A percentile compares a stretch with the other conserved stretches of the same genome.
phyloP scores from a whole-genome alignment of 2,113 vertebrate species.

The Mellivora capensis region DNA sequence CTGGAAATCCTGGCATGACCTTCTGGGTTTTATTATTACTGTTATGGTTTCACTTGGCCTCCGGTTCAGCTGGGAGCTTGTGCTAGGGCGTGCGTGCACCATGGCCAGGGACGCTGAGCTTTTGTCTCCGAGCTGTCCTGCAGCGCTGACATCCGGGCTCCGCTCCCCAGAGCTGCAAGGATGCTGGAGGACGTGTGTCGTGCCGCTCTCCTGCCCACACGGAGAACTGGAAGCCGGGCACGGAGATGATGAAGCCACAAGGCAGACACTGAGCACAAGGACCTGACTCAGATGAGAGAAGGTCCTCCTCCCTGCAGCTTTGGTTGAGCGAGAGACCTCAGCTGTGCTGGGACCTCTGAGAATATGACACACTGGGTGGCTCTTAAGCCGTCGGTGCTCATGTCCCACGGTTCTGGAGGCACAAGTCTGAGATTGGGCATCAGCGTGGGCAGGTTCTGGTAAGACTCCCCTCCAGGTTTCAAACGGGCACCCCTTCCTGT shows the following conservation, averaged over 20 bases:
- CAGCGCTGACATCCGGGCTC: background rate
- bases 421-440: background rate
- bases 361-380: too few relatives aligned
- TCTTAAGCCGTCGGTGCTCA: background rate
- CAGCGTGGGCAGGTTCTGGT: background rate
- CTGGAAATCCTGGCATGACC: background rate
- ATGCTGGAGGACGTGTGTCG: background rate
- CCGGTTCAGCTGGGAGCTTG: background rate
- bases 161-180: background rate
- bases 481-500: background rate
- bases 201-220: background rate
- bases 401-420: background rate
- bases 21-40: background rate
- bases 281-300: background rate
- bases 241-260: background rate
- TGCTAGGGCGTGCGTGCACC: too few relatives aligned
- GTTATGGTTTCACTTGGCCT: background rate
- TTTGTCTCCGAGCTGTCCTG: background rate
- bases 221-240: fast-evolving
- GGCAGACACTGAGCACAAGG: background rate
- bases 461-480: background rate
- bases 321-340: fast-evolving
- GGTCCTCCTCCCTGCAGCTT: fast-evolving
- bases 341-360: background rate
- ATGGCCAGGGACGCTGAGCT: background rate